Evolutionary conservation across 1,140 invertebrate genomes (phyloP).

Genomic region (Penaeus vannamei): DNA sequence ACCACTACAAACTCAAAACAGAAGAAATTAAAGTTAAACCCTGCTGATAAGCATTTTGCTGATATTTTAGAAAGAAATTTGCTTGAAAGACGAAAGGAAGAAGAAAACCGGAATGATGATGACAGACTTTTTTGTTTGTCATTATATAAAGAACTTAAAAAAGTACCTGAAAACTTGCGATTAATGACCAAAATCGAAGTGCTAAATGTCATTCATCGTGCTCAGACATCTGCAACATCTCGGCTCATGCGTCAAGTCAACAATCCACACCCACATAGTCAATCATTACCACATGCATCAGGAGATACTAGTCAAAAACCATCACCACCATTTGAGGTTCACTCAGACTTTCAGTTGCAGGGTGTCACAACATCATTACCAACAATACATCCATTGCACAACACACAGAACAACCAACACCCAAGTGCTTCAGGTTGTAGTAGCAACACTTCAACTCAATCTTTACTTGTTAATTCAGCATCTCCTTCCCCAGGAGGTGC

Average conservation of each 20-base stretch:
- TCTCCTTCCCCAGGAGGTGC: background rate
- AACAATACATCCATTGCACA: background rate
- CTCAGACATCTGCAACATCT: constrained; percentile 4
- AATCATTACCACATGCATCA: constrained; percentile 18
- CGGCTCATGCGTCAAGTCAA: constrained; percentile 6
- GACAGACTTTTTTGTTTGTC: constrained; percentile 46
- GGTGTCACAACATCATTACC: background rate
- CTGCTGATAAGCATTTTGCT: constrained; percentile 37
- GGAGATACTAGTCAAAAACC: constrained; percentile 30
- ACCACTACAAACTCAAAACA: constrained; percentile 10
- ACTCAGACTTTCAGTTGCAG: background rate
- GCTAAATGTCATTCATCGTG: constrained; percentile 42
- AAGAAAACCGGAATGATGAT: constrained; percentile 42
- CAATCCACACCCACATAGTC: constrained; percentile 14
- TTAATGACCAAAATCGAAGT: constrained; percentile 42
- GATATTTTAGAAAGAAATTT: constrained; percentile 35
- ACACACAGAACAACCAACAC: background rate
- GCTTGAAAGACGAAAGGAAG: constrained; percentile 22
- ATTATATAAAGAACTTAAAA: constrained; percentile 37
- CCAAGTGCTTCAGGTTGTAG: background rate
- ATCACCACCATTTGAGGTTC: background rate
- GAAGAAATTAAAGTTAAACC: constrained; percentile 31
- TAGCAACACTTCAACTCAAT: background rate
- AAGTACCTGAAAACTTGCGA: constrained; percentile 32
- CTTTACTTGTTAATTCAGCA: no score